Evolutionary conservation across 2,888 invertebrate species (phyloP), one percentile per base, ranked within the genome.

Genomic region (Eretmocerus hayati): DNA sequence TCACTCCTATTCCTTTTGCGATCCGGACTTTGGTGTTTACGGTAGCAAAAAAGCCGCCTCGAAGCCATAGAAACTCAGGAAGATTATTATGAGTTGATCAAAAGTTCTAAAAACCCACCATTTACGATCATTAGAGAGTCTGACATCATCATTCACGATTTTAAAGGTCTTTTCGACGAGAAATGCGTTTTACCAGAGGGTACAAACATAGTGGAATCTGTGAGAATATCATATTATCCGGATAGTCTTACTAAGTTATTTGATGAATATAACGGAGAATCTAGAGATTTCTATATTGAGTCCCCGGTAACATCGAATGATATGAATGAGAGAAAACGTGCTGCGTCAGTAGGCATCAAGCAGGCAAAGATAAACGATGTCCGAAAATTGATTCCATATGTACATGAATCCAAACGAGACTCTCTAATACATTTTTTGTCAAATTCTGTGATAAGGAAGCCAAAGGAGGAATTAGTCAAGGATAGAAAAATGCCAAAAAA

Each of bases 1-100:
- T 2, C 57, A 57, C 48, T 58, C 54, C 8, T 57, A 48, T 37
- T 48, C 37, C 33, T 46, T 41, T 23, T 53, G 55, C 23, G 52
- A 56, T 40, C 21, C 35, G 9, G 55, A 56, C 35, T 52, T 55
- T 30, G 54, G 55, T 6, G 9, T 47, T 11, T 55, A 56, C 41
- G 50, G 50, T 5, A 19, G 45, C 23, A 50, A 37, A 22, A 52
- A n/a, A 48, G 32, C 51, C 46, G 42, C 46, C 39, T 43, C 13
- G 50, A 53, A 42, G 30, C 16, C 9, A 49, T 54, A 16, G 48
- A 50, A 39, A 50, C 50, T 16, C 48, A 38, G 1, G 21, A 43
- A 5, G 33, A 51, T 9, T 53, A 53, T 18, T 38, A 50, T 31
- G 23, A 50, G 9, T 23, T 50, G 19, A 48, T 52, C 11, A 38